These are phyloP conservation scores for Mimumesa dahlbomi DNA, from an alignment of 2,888 invertebrate species.

Conservation along the genomic window DNA sequence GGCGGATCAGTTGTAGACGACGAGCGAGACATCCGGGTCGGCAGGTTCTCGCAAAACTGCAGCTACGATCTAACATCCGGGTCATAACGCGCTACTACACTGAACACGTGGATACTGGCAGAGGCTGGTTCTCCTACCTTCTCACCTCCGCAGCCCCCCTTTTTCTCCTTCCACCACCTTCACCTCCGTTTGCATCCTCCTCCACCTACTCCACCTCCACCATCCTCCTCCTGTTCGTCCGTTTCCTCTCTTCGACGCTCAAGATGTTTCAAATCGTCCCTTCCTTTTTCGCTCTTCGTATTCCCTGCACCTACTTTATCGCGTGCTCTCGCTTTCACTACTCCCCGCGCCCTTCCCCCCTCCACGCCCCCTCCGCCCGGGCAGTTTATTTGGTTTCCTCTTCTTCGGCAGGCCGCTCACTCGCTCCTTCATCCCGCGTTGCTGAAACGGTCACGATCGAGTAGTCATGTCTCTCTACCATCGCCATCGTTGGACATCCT, in stretches of 20 bases:
- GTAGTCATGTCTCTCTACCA: constrained; percentile 61
- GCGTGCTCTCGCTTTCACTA: too few relatives aligned
- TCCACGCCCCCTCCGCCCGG: constrained; percentile 28
- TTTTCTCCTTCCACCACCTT: constrained; percentile 58
- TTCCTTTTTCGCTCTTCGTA: constrained; percentile 49
- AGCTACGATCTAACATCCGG: constrained; percentile 80
- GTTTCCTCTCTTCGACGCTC: constrained; percentile 17
- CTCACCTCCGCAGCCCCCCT: constrained; percentile 66
- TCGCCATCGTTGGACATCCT: too few relatives aligned
- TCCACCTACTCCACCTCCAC: constrained; percentile 19
- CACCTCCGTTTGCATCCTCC: constrained; percentile 50
- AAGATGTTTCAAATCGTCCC: constrained; percentile 26
- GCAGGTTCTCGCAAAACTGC: constrained; percentile 79
- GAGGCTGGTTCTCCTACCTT: constrained; percentile 75
- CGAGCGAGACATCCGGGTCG: constrained; percentile 78
- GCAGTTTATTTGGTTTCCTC: constrained; percentile 58
- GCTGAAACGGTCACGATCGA: constrained; percentile 62
- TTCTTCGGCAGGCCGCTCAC: constrained; percentile 50
- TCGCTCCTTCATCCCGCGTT: constrained; percentile 51
- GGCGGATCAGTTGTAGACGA: constrained; percentile 69
- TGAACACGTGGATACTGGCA: constrained; percentile 80
- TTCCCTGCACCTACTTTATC: constrained; percentile 7
- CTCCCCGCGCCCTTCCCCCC: constrained; percentile 13
- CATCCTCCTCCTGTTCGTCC: constrained; percentile 32
- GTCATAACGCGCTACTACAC: constrained; percentile 80